Base-by-base conservation (phyloP, 2,888 invertebrate species). In the Synanthedon vespiformis region DNA sequence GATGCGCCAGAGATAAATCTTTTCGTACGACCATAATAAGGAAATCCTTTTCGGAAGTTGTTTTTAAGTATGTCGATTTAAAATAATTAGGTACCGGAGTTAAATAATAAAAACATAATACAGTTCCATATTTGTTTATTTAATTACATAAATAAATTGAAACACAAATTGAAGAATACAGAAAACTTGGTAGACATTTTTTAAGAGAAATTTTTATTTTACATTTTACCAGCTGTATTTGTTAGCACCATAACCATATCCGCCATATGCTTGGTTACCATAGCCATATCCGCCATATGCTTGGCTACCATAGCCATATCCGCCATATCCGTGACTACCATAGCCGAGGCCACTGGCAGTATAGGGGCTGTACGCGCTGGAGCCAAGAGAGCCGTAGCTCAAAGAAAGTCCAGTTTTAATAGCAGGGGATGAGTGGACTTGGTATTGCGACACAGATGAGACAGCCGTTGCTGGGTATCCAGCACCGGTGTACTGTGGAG, bases 1-100 rank as follows among this genome's bases (percentile, higher is more conserved):
- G 54, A 56, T 56, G 54, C 49, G 40, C 16, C 12, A 48, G 48
- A 12, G 18, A 48, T 22, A 16, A 18, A 16, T 48, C 48, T 5
- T 48, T 54, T 57, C 34, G 53, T 53, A 51, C 10, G 11, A 48
- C 47, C 54, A 57, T 55, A 55, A 63, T 55, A 55, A 63, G 64
- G 64, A 64, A 63, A 61, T 61, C 58, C 55, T 58, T 51, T 53
- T 58, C 53, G 55, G 57, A 60, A 51, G 40, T 50, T 49, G 49
- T 40, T 48, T 14, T 48, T 13, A n/a, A n/a, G n/a, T n/a, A 34
- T 34, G 10, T 34, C 8, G 10, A 34, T 34, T 34, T 34, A 34
- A 34, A 34, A 10, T 34, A 34, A 34, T 34, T 10, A 34, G 8
- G 34, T 34, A 6, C 8, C 8, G 34, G 2, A 34, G 34, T 10